A percentile compares a stretch with the other conserved stretches of the same genome.
These are phyloP conservation scores for Hypotaenidia philippensis DNA, from an alignment of 2,797 vertebrate species.

Conservation along the genomic window DNA sequence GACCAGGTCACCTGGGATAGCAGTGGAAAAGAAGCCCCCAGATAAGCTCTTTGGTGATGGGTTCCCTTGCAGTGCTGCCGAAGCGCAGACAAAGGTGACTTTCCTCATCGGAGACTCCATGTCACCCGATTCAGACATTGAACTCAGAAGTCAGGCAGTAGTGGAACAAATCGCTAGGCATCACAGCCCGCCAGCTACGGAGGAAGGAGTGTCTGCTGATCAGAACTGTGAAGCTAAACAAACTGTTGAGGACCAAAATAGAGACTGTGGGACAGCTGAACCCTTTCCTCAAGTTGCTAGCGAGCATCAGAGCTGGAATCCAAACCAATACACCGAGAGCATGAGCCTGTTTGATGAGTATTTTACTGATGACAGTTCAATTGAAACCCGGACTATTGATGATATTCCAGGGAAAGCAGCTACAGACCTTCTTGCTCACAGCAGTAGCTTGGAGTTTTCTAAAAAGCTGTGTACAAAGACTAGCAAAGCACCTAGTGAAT, in stretches of 20 bases:
- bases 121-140: constrained; percentile 97
- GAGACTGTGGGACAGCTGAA: constrained; percentile 78
- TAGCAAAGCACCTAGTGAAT: constrained; percentile 74
- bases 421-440: constrained; percentile 69
- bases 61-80: constrained; percentile 77
- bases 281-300: constrained; percentile 80
- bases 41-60: constrained; percentile 86
- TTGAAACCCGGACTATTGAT: constrained; percentile 90
- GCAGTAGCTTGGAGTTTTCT: constrained; percentile 76
- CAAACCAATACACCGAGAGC: constrained; percentile 81
- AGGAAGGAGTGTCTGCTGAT: constrained; percentile 75
- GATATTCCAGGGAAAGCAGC: constrained; percentile 81
- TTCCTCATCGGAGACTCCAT: constrained; percentile 98
- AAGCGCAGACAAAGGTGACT: constrained; percentile 90
- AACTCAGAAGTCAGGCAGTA: constrained; percentile 88
- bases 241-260: constrained; percentile 88
- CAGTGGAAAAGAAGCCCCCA: constrained; percentile 91
- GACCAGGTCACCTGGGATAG: constrained; percentile 74
- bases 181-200: constrained; percentile 83
- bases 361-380: constrained; percentile 87
- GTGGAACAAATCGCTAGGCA: constrained; percentile 87
- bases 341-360: constrained; percentile 91
- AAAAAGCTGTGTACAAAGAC: constrained; percentile 71
- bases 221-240: constrained; percentile 76
- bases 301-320: constrained; percentile 85